Evolutionary conservation across 2,113 vertebrate genomes (phyloP).

Genomic region (Panthera leo): DNA sequence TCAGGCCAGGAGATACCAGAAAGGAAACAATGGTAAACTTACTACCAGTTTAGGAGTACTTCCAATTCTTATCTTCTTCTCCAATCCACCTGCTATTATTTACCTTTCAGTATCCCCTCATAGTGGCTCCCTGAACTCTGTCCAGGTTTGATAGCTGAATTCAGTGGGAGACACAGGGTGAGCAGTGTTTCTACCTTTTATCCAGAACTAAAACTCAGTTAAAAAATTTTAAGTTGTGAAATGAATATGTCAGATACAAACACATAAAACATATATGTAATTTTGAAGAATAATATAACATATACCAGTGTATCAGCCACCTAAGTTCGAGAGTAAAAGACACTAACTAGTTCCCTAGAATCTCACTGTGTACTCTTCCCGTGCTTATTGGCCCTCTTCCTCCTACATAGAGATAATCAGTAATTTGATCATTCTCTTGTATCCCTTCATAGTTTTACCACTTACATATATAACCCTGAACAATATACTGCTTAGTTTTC

Average conservation of each 20-base stretch:
- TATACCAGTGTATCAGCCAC: background rate
- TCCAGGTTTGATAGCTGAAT: background rate
- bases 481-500: background rate
- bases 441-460: background rate
- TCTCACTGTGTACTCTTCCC: background rate
- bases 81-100: background rate
- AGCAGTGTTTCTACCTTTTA: background rate
- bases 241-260: background rate
- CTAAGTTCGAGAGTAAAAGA: background rate
- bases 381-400: too few relatives aligned
- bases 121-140: background rate
- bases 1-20: background rate
- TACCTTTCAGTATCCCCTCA: background rate
- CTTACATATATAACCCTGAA: background rate
- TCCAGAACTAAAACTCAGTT: background rate
- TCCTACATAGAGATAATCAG: background rate
- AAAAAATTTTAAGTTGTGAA: background rate
- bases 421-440: background rate
- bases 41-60: background rate
- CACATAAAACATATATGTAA: background rate
- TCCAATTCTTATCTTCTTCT: background rate
- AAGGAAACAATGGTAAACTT: background rate
- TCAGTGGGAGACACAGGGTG: background rate
- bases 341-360: background rate
- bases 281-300: background rate